phyloP scores from a whole-genome alignment of 2,113 vertebrate species.

The Phoxinus phoxinus region DNA sequence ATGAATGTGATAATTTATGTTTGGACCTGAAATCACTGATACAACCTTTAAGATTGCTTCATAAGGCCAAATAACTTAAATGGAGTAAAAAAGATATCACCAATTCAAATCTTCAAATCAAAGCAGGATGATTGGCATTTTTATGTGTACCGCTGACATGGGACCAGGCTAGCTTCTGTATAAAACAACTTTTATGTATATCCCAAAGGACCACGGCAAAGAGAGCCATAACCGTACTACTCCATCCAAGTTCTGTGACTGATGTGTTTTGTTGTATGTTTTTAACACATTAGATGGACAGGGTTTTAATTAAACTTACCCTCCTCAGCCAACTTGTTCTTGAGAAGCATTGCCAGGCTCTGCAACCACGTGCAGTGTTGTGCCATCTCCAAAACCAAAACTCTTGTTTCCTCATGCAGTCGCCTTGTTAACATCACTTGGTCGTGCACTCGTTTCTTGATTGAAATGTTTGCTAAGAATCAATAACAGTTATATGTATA shows the following conservation, averaged over 20 bases:
- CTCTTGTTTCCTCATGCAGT: not conserved
- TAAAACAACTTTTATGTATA: not conserved
- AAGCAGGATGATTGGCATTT: not conserved
- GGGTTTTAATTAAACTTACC: not conserved
- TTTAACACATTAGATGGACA: not conserved
- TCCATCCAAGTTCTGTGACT: conserved; percentile 1
- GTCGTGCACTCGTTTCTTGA: not conserved
- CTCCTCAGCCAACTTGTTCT: not conserved
- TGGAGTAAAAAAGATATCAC: not conserved
- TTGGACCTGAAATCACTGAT: no score
- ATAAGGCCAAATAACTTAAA: not conserved
- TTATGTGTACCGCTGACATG: not conserved
- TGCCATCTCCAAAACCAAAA: not conserved
- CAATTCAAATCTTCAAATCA: not conserved
- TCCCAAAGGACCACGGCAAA: not conserved
- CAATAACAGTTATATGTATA: not conserved
- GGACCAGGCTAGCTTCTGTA: not conserved
- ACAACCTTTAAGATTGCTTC: no score
- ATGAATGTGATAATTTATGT: no score
- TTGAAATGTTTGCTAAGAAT: not conserved
- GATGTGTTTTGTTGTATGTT: not conserved
- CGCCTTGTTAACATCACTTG: not conserved
- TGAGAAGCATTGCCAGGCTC: no score
- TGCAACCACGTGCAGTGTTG: not conserved
- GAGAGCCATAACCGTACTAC: not conserved